Evolutionary conservation across 2,888 invertebrate genomes (phyloP), one percentile per base, ranked within the genome.

Genomic region (Entomobrya proxima): DNA sequence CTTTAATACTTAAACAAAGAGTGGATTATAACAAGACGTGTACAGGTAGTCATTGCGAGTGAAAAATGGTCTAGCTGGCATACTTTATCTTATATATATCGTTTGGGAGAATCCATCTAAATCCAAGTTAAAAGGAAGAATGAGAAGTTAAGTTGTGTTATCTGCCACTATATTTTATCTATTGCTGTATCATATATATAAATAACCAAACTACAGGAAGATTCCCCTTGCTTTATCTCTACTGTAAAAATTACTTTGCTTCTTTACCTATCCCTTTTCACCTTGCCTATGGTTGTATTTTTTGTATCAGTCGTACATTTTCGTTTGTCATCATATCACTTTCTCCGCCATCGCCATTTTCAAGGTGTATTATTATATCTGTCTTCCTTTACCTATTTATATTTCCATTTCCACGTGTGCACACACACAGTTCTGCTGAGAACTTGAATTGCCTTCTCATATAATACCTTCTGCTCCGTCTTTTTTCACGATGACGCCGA

Each of bases 61-160:
- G 74, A 81, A 81, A 81, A 81, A 81, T 81, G 81, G 74, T 69
- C 15, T 32, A n/a, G 50, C 61, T 81, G 81, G 72, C 81, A 74
- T 58, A 27, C 74, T 35, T 61, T 81, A 74, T 81, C 81, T 74
- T 32, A 47, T 74, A 74, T 80, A 69, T 69, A 81, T 81, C 81
- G 74, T 74, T 37, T 6, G 15, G 40, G 61, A 69, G 55, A 52
- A 67, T 67, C 67, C 37, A 13, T 37, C 37, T 35, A 67, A 37
- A 40, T 67, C 37, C 40, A 67, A 40, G 15, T n/a, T 2, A 74
- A 67, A 32, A 21, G 18, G 50, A 47, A 21, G 47, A 69, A 11
- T 44, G 67, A 37, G 52, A 18, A 35, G 9, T 58, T 58, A 15
- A 47, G 4, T 7, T 50, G 9, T 50, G 3, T 64, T 50, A 24